These are phyloP conservation scores for Xiphophorus couchianus DNA, from an alignment of 2,113 vertebrate genomes.

Conservation along the genomic window DNA sequence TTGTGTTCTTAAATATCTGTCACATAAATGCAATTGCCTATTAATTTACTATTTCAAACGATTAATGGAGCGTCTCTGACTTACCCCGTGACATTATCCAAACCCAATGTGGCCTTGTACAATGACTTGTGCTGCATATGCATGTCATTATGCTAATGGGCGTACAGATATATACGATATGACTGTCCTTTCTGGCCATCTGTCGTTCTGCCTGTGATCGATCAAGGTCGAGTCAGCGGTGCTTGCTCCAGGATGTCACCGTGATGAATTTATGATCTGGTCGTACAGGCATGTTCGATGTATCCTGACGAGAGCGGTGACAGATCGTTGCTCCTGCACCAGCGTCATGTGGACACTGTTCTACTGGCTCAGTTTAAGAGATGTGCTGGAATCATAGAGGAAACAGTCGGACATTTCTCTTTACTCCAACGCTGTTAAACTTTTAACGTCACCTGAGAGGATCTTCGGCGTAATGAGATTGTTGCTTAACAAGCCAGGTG, in stretches of 20 bases:
- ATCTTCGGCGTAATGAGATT: not conserved
- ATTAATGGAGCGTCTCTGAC: constrained; percentile 42
- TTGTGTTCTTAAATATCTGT: not conserved
- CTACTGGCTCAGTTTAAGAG: constrained; percentile 22
- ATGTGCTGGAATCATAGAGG: constrained; percentile 49
- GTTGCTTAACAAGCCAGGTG: not conserved
- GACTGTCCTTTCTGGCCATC: constrained; percentile 80
- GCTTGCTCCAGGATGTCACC: constrained; percentile 47
- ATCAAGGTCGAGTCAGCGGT: constrained; percentile 73
- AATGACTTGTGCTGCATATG: constrained; percentile 42
- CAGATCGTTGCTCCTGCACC: constrained; percentile 36
- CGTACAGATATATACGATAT: constrained; percentile 58
- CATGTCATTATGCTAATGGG: constrained; percentile 75
- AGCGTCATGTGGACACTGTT: constrained; percentile 47
- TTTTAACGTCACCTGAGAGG: not conserved
- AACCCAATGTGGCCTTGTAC: constrained; percentile 45
- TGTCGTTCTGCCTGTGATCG: constrained; percentile 68
- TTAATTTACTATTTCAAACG: constrained; percentile 1
- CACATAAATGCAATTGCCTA: not conserved
- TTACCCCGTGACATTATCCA: constrained; percentile 19
- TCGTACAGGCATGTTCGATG: constrained; percentile 39
- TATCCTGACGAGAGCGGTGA: constrained; percentile 45
- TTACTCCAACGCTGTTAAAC: constrained; percentile 23
- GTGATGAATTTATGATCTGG: constrained; percentile 72
- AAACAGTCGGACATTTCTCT: constrained; percentile 3